Conservation (phyloP, 2,888 invertebrate genomes). For the Steinernema hermaphroditum region DNA sequence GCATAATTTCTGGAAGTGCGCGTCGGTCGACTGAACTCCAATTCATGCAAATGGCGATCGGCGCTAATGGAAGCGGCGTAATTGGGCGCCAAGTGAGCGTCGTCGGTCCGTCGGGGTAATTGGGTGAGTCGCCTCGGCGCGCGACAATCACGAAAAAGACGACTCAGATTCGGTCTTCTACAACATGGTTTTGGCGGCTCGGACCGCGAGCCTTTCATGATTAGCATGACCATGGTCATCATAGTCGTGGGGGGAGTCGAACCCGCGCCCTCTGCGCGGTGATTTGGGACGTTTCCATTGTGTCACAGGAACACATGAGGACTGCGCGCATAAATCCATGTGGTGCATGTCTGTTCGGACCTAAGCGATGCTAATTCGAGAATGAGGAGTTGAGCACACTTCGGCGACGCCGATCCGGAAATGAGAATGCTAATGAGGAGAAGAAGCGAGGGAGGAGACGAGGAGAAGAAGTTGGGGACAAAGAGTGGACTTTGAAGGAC, state of each 20-base stretch:
- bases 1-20: background rate
- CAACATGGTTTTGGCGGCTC: slow-evolving; percentile 10
- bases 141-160: background rate
- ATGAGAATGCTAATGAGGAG: slow-evolving; percentile 23
- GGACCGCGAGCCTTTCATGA: slow-evolving; percentile 19
- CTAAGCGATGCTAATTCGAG: slow-evolving; percentile 9
- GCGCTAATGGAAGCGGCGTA: slow-evolving; percentile 29
- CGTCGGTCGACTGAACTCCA: slow-evolving; percentile 17
- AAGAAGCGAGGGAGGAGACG: background rate
- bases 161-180: slow-evolving; percentile 12
- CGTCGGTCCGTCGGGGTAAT: slow-evolving; percentile 11
- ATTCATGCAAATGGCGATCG: slow-evolving; percentile 25
- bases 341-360: too few relatives aligned
- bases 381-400: background rate
- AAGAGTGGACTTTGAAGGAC: background rate
- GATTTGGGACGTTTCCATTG: background rate
- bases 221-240: slow-evolving; percentile 29
- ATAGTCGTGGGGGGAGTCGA: slow-evolving; percentile 2
- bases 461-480: background rate
- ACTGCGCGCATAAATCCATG: background rate
- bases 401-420: background rate
- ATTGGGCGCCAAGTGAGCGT: slow-evolving; percentile 20
- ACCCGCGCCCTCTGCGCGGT: background rate
- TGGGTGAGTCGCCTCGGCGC: background rate
- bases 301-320: background rate